Evolutionary conservation across 2,888 invertebrate genomes (phyloP).

Genomic region (Strigamia maritima): DNA sequence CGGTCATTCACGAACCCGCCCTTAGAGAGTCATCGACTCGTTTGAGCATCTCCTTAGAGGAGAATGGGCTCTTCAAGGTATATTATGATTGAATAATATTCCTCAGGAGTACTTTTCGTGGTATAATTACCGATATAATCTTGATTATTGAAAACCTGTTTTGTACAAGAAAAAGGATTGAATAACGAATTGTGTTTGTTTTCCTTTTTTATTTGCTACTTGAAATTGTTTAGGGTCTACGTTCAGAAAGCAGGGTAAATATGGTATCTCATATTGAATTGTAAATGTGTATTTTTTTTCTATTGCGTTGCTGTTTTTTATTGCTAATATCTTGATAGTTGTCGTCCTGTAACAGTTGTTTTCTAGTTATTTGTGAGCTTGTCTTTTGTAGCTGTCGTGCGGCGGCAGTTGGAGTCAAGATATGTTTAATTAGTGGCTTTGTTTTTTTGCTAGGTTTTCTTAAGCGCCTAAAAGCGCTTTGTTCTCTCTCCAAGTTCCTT

Average conservation of each 20-base stretch:
- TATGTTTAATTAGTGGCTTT: constrained; percentile 19
- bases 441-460: constrained; percentile 28
- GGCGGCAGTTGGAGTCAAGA: constrained; percentile 3
- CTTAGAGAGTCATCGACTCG: constrained; percentile 59
- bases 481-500: neutral
- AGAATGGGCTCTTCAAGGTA: constrained; percentile 71
- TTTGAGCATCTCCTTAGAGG: constrained; percentile 82
- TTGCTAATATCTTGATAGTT: neutral
- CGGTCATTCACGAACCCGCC: constrained; percentile 79
- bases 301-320: neutral
- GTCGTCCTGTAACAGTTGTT: constrained; percentile 10
- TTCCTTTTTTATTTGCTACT: constrained; percentile 35
- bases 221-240: constrained; percentile 32
- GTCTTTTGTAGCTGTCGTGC: constrained; percentile 8
- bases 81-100: constrained; percentile 15
- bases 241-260: constrained; percentile 31
- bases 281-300: neutral
- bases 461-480: neutral
- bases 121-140: too few species aligned
- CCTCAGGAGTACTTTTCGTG: neutral
- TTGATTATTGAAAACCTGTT: neutral
- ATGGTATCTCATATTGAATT: constrained; percentile 38
- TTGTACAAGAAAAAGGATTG: neutral
- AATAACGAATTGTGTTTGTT: neutral
- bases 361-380: constrained; percentile 2